Evolutionary conservation across 1,140 invertebrate species (phyloP).

Genomic region (Wasmannia auropunctata): DNA sequence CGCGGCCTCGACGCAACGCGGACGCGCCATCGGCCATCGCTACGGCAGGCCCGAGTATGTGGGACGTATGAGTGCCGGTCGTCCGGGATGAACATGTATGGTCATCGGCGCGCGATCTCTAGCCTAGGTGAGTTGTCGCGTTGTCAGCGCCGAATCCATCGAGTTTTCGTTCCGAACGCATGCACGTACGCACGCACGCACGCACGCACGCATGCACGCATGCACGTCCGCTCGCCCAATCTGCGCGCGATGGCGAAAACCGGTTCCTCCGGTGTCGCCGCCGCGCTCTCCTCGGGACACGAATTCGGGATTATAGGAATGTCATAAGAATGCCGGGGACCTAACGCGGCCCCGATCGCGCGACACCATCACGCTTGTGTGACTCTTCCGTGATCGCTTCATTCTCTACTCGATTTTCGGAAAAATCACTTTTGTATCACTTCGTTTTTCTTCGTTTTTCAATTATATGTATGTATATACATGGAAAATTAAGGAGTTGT

Average conservation of each 20-base stretch:
- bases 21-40: background rate
- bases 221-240: background rate
- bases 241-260: conserved; percentile 26
- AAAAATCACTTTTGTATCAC: background rate
- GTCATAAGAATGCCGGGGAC: background rate
- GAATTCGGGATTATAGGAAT: conserved; percentile 36
- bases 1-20: conserved; percentile 28
- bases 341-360: background rate
- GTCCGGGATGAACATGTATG: conserved; percentile 76
- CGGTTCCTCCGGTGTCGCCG: conserved; percentile 41
- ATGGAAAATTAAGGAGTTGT: background rate
- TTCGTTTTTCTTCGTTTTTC: background rate
- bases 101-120: conserved; percentile 68
- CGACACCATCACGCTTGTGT: background rate
- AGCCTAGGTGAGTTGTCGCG: conserved; percentile 22
- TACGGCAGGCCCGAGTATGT: conserved; percentile 69
- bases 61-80: conserved; percentile 75
- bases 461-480: no score
- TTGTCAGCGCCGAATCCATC: conserved; percentile 56
- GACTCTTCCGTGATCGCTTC: background rate
- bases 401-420: background rate
- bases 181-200: conserved; percentile 1
- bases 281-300: background rate
- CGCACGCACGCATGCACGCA: conserved; percentile 2
- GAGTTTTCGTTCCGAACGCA: conserved; percentile 30